Base-by-base conservation (phyloP, 1,140 invertebrate species). In the Tetragnatha versicolor region DNA sequence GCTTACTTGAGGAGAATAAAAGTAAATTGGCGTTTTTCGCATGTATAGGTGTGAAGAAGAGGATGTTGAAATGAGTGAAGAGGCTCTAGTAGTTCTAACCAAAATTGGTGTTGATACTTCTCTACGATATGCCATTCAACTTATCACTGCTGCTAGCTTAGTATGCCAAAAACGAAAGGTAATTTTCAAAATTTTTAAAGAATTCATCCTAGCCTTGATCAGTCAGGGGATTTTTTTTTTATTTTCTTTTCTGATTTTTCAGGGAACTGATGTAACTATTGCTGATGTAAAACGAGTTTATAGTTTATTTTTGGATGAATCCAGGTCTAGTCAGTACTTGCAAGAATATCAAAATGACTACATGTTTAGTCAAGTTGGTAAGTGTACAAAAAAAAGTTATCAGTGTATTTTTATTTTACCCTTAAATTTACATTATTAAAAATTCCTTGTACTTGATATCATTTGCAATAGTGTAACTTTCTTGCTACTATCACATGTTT, bases 321-420 rank as follows among this genome's bases (percentile, higher is more conserved):
- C 91, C 76, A 89, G 98, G 70, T 98, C 96, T 0, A 91, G 92
- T 65, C 93, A 97, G 85, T 98, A 95, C 86, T 88, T 99, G 0
- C 95, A 95, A 84, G 95, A 98, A 86, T 97, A 98, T 85, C 95
- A 98, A 84, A 91, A 96, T 83, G 93, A 97, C 84, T 99, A 97
- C 84, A 94, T 98, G 58, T 79, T 79, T 25, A 81, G 58, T 61
- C 47, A 68, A 42, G 12, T 25, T 33, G 51, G 68, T 70, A 60
- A 60, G 27, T 60, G 0, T 25, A 22, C 51, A 6, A 20, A 22
- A 25, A 20, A 4, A 1, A 55, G 12, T 45, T 45, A 2, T 14
- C 49, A 51, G 5, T 14, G 9, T 51, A n/a, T 42, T 42, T 42
- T 42, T 42, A 42, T 42, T 42, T 9, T 42, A 42, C 39, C 39